Evolutionary conservation across 2,113 vertebrate species (phyloP).

Genomic region (Odocoileus virginianus): DNA sequence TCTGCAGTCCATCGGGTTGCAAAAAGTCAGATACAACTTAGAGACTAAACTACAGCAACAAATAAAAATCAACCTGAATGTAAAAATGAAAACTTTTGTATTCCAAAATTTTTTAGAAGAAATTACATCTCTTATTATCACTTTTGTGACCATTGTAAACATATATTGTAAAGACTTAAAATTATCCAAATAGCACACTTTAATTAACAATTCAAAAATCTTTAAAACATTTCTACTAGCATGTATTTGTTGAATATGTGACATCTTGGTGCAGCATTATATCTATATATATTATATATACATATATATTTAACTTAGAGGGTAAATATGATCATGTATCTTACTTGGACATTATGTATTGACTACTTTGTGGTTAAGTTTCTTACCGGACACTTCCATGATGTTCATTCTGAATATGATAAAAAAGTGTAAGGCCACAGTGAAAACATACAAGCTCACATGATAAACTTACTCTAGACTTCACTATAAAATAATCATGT

Average conservation of each 20-base stretch:
- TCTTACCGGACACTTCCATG: background rate
- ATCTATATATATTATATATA: background rate
- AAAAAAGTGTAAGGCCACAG: background rate
- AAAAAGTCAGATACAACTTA: background rate
- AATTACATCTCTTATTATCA: background rate
- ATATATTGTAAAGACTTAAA: background rate
- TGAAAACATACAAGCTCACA: background rate
- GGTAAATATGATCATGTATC: background rate
- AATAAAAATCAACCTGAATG: background rate
- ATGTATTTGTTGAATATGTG: background rate
- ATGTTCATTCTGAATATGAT: background rate
- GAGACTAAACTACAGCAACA: background rate
- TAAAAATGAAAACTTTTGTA: background rate
- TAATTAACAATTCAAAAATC: background rate
- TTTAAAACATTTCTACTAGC: background rate
- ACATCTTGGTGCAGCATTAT: background rate
- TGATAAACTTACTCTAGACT: background rate
- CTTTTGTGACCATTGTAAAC: background rate
- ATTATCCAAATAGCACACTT: background rate
- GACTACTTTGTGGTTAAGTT: background rate
- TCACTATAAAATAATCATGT: conserved; percentile 25
- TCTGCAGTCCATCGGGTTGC: background rate
- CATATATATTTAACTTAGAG: background rate
- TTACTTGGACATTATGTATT: background rate
- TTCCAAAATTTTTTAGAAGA: background rate